Conservation (phyloP, 2,888 invertebrate genomes). For the Adelphocoris suturalis region DNA sequence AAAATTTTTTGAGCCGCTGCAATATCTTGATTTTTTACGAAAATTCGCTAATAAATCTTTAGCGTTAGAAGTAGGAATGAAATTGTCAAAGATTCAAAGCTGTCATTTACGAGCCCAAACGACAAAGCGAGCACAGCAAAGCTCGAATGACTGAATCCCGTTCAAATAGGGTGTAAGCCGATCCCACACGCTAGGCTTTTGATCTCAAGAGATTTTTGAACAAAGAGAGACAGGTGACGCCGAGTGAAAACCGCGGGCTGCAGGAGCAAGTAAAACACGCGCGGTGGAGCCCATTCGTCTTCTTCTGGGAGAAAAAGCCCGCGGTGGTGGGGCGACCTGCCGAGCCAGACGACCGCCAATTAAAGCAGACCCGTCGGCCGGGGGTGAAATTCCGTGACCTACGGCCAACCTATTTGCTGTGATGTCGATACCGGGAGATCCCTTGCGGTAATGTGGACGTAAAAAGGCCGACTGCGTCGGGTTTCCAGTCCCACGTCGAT, state of each 20-base stretch:
- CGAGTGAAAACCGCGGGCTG: neutral
- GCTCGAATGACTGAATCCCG: neutral
- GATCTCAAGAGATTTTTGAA: neutral
- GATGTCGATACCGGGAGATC: neutral
- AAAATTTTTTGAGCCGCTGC: no score
- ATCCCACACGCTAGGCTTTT: neutral
- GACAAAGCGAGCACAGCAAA: neutral
- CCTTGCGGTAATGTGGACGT: neutral
- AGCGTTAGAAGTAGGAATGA: no score
- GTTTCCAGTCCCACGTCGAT: neutral
- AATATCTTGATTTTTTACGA: no score
- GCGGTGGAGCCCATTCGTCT: neutral
- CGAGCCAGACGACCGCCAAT: conserved; percentile 32
- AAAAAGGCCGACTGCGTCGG: neutral
- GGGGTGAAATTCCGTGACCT: conserved; percentile 1
- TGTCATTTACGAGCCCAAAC: no score
- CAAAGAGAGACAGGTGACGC: conserved; percentile 6
- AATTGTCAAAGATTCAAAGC: no score
- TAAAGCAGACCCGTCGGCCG: neutral
- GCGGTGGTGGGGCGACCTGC: neutral
- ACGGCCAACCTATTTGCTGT: conserved; percentile 23
- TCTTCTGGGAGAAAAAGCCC: neutral
- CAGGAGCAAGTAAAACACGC: neutral
- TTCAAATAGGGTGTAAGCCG: neutral
- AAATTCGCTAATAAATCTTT: no score